Base-by-base conservation (phyloP, 30 jellyfish, hydroid and myxozoan species). In the Chrysaora quinquecirrha region DNA sequence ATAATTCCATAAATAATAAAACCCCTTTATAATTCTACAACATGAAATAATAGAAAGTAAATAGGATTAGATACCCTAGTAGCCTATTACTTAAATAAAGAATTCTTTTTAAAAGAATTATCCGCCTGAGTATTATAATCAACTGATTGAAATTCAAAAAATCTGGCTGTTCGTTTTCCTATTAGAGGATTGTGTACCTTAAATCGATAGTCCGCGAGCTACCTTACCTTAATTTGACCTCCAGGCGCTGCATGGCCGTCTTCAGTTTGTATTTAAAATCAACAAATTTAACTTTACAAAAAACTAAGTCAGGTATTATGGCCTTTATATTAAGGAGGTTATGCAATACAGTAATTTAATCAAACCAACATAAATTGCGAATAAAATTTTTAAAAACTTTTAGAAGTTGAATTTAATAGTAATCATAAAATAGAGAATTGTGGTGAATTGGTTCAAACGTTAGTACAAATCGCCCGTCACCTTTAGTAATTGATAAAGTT, bases 231-330 rank as follows among this genome's bases (percentile, higher is more conserved):
- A 18, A 20, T 65, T 81, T 31, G 88, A 69, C 27, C 1, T 38
- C n/a, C 92, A 81, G 78, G 92, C 38, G 81, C 71, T 81, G 92
- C 92, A 81, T 81, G 92, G 92, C 64, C 71, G 92, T 81, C 87
- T 21, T 81, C 88, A 81, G 92, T 68, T 81, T 81, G 60, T 29
- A 23, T 81, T 1, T 81, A 22, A 25, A 35, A 69, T 47, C 21
- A 34, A 67, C 79, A 65, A 47, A 68, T 89, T 1, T 1, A 68
- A 68, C 48, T 71, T 52, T 68, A 1, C 20, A 11, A 64, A 69
- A 54, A 71, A 6, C 67, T 2, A 81, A 66, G 87, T 81, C 92
- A 81, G 81, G 64, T 81, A 22, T 3, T 69, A 81, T 81, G 92
- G 69, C 64, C 92, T 34, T 81, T 27, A 81, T 81, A 65, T 27